phyloP scores from a whole-genome alignment of 1,140 invertebrate genomes.

The Drosophila fuyamai region DNA sequence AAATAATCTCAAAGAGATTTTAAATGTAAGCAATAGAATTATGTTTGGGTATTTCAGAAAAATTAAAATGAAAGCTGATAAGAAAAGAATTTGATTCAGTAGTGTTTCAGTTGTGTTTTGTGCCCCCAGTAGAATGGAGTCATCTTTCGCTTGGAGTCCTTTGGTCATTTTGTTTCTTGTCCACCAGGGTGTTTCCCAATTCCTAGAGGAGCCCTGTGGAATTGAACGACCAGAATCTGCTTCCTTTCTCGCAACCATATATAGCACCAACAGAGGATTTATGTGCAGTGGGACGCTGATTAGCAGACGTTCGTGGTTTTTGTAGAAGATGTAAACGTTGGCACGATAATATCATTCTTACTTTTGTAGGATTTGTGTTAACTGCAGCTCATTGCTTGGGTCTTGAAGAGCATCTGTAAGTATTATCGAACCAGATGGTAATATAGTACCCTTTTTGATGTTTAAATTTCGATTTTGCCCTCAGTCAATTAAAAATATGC shows the following conservation, averaged over 20 bases:
- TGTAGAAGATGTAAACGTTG: not conserved
- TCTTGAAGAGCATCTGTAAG: not conserved
- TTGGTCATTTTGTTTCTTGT: not conserved
- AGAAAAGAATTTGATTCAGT: not conserved
- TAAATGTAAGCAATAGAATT: too few relatives aligned
- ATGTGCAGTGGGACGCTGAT: constrained; percentile 13
- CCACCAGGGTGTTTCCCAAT: not conserved
- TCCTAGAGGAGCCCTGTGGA: not conserved
- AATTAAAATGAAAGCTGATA: not conserved
- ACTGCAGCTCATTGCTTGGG: constrained; percentile 15
- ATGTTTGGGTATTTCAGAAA: not conserved
- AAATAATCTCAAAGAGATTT: too few relatives aligned
- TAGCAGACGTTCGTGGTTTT: not conserved
- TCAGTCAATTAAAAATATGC: too few relatives aligned
- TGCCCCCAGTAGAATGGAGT: not conserved
- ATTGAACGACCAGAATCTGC: not conserved
- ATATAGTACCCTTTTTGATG: too few relatives aligned
- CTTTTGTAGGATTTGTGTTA: constrained; percentile 3
- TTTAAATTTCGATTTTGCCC: too few relatives aligned
- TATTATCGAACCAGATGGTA: not conserved
- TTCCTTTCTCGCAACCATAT: constrained; percentile 1
- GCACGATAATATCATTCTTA: not conserved
- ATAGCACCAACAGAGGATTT: not conserved
- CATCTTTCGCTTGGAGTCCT: not conserved
- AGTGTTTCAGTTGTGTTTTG: too few relatives aligned